phyloP scores from a whole-genome alignment of 2,797 vertebrate species.

The Sebastes steindachneri region DNA sequence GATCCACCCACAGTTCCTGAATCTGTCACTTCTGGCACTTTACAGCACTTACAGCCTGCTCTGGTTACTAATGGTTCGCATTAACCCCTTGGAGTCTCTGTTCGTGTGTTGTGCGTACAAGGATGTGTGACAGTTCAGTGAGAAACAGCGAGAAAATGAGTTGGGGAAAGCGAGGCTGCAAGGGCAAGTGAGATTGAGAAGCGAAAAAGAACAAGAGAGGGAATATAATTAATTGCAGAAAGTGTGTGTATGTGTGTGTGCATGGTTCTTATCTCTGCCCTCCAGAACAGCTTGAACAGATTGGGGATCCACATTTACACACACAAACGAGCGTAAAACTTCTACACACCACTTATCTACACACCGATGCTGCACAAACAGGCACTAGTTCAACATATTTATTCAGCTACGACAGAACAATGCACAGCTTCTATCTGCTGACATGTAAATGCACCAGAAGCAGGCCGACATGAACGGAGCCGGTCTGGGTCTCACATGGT shows the following conservation, averaged over 20 bases:
- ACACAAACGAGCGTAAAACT: not conserved
- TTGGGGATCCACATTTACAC: conserved; percentile 26
- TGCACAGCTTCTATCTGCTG: conserved; percentile 1
- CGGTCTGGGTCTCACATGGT: conserved; percentile 3
- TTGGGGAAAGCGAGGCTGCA: conserved; percentile 5
- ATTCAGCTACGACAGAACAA: conserved; percentile 24
- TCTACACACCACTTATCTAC: conserved; percentile 22
- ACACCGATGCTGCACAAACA: conserved; percentile 6
- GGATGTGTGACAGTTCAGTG: conserved; percentile 4
- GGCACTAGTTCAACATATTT: not conserved
- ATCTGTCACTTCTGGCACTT: conserved; percentile 37
- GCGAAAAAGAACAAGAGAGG: conserved; percentile 27
- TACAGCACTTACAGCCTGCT: conserved; percentile 60
- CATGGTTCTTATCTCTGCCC: conserved; percentile 50
- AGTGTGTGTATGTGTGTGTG: not conserved
- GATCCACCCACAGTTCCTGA: conserved; percentile 39
- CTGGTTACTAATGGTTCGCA: conserved; percentile 72
- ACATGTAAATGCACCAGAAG: conserved; percentile 16
- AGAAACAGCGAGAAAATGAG: conserved; percentile 41
- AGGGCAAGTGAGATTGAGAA: conserved; percentile 26
- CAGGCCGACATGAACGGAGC: not conserved
- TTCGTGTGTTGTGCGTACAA: not conserved
- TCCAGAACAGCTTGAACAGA: conserved; percentile 53
- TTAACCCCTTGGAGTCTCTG: conserved; percentile 40
- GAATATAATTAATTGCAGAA: conserved; percentile 40